Conservation (phyloP, 1,140 invertebrate species). For the Melitaea cinxia region DNA sequence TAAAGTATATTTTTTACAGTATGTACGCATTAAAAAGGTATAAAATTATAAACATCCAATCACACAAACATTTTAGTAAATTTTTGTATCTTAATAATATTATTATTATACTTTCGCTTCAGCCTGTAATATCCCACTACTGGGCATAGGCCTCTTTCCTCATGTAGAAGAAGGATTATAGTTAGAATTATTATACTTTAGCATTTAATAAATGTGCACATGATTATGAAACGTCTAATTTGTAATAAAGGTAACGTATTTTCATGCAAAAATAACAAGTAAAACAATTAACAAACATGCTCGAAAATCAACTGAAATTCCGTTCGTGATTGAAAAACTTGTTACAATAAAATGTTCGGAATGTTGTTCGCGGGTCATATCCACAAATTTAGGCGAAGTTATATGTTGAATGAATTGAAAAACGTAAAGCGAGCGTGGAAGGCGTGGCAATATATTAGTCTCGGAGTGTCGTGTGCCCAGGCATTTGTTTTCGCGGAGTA, state of each 20-base stretch:
- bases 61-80: too few relatives aligned
- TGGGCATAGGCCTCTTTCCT: too few relatives aligned
- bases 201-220: too few relatives aligned
- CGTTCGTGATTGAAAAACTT: conserved; percentile 43
- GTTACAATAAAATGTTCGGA: conserved; percentile 44
- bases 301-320: conserved; percentile 30
- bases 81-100: too few relatives aligned
- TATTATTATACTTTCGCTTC: too few relatives aligned
- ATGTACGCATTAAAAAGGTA: too few relatives aligned
- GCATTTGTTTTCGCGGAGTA: conserved; percentile 67
- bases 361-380: conserved; percentile 38
- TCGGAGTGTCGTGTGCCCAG: conserved; percentile 47
- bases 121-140: too few relatives aligned
- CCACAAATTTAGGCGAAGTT: conserved; percentile 47
- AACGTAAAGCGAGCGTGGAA: conserved; percentile 45
- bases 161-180: too few relatives aligned
- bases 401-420: conserved; percentile 49
- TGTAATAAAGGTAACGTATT: neutral
- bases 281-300: conserved; percentile 29
- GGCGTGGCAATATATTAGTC: conserved; percentile 51
- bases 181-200: too few relatives aligned
- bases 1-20: too few relatives aligned
- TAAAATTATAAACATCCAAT: too few relatives aligned
- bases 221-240: too few relatives aligned
- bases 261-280: neutral